Evolutionary conservation across 2,113 vertebrate species (phyloP).

Genomic region (Anoplopoma fimbria): DNA sequence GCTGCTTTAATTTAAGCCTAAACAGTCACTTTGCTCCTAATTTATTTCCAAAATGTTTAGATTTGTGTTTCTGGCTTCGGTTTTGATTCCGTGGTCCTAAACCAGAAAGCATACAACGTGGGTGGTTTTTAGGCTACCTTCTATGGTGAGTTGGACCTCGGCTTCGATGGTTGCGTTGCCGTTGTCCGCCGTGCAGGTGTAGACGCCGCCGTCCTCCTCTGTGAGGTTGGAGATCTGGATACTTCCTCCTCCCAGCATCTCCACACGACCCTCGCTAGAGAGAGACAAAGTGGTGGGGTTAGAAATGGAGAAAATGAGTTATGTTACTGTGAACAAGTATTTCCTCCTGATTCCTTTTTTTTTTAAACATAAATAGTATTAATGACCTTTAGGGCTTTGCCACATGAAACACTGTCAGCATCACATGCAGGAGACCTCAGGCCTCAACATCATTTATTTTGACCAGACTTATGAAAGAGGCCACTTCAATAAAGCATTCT

Average conservation of each 20-base stretch:
- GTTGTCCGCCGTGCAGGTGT: conserved; percentile 88
- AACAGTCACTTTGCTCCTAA: background rate
- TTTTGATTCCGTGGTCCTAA: background rate
- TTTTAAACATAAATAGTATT: background rate
- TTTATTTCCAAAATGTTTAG: background rate
- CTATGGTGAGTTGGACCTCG: conserved; percentile 89
- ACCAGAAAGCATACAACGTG: background rate
- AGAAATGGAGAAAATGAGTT: background rate
- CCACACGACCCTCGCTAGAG: conserved; percentile 84
- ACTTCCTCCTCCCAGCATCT: conserved; percentile 87
- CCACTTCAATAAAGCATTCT: conserved; percentile 30
- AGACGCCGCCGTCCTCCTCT: conserved; percentile 88
- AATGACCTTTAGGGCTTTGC: background rate
- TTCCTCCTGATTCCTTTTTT: background rate
- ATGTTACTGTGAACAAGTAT: background rate
- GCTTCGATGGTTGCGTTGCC: conserved; percentile 88
- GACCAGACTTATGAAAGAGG: conserved; percentile 28
- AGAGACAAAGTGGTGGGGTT: background rate
- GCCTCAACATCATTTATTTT: background rate
- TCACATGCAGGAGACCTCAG: conserved; percentile 1
- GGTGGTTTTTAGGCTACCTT: conserved; percentile 85
- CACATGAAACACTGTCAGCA: background rate
- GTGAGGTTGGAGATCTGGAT: conserved; percentile 87
- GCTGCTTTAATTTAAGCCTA: background rate
- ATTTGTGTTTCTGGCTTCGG: too few species aligned